A percentile compares a stretch with the other conserved stretches of the same genome.
These are phyloP conservation scores for Neodiprion fabricii DNA, from an alignment of 1,140 invertebrate species.

Conservation along the genomic window DNA sequence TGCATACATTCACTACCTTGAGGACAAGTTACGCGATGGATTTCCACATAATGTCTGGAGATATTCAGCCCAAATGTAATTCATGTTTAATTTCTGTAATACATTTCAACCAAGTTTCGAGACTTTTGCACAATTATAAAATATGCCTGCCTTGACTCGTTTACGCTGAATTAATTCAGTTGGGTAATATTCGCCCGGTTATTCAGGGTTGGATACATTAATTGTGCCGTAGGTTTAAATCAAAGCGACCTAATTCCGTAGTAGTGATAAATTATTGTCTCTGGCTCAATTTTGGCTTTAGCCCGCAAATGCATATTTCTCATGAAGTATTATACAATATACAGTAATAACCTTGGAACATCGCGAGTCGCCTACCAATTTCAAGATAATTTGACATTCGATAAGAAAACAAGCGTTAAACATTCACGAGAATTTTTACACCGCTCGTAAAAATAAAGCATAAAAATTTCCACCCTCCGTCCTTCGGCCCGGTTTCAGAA, in stretches of 20 bases:
- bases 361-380: neutral
- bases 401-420: slow-evolving; percentile 15
- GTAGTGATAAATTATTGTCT: neutral
- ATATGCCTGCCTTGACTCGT: too few relatives aligned
- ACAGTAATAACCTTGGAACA: neutral
- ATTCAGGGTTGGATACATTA: neutral
- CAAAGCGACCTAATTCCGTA: neutral
- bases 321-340: neutral
- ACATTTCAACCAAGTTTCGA: neutral
- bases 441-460: slow-evolving; percentile 11
- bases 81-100: neutral
- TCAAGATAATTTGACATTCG: slow-evolving; percentile 2
- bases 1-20: too few relatives aligned
- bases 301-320: neutral
- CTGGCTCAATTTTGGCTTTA: neutral
- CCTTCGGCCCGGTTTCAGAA: neutral
- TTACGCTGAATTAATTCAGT: neutral
- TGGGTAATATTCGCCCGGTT: neutral
- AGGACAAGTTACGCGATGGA: too few relatives aligned
- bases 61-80: too few relatives aligned
- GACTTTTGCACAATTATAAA: neutral
- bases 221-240: neutral
- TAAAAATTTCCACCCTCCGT: neutral
- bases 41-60: too few relatives aligned
- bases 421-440: slow-evolving; percentile 12